These are phyloP conservation scores for Psococerastis gibbosa DNA, from an alignment of 2,888 invertebrate genomes.

Conservation along the genomic window DNA sequence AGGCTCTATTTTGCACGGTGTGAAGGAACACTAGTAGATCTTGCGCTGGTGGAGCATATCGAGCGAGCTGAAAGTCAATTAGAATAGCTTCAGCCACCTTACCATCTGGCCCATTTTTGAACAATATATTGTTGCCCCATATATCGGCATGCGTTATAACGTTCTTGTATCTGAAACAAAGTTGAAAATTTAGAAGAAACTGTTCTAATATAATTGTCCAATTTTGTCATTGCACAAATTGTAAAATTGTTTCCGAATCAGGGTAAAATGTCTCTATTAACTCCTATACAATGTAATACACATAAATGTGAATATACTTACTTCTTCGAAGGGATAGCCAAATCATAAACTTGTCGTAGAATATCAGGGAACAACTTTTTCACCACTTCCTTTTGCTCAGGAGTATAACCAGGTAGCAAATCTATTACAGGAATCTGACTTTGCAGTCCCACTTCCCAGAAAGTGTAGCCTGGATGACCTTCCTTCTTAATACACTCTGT, in stretches of 20 bases:
- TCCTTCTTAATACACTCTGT: background rate
- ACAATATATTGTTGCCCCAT: background rate
- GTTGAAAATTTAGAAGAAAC: too few species aligned
- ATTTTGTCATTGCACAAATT: slow-evolving; percentile 18
- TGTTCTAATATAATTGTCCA: too few species aligned
- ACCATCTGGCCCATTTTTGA: background rate
- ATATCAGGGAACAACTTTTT: slow-evolving; percentile 1
- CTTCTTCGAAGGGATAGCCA: background rate
- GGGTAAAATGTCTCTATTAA: background rate
- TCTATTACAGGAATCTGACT: background rate
- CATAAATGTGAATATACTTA: too few species aligned
- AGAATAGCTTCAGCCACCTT: background rate
- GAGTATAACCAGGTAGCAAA: background rate
- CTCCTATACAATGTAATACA: too few species aligned
- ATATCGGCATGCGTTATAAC: background rate
- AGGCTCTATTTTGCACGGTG: background rate
- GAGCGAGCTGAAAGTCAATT: background rate
- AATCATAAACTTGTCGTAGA: background rate
- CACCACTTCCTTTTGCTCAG: background rate
- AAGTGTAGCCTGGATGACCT: background rate
- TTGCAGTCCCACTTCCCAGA: background rate
- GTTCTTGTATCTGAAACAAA: background rate
- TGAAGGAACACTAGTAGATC: background rate
- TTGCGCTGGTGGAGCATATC: background rate
- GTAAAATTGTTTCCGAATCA: background rate